These are phyloP conservation scores for Galemys pyrenaicus DNA, from an alignment of 2,113 vertebrate species.

Conservation along the genomic window DNA sequence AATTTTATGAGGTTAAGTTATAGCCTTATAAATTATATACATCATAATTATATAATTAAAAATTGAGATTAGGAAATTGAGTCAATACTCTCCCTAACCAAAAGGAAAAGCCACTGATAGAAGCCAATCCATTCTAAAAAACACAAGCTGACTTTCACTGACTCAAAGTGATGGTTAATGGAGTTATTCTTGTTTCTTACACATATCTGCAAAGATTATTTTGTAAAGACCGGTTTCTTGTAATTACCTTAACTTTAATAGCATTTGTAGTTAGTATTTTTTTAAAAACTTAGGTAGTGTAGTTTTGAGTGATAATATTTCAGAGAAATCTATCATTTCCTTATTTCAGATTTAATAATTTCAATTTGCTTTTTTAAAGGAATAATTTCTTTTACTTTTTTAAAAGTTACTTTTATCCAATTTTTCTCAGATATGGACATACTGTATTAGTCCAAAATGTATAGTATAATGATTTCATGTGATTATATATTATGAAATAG, in stretches of 20 bases:
- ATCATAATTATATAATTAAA: not conserved
- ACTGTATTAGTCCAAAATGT: not conserved
- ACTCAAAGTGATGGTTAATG: not conserved
- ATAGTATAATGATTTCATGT: not conserved
- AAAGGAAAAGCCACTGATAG: not conserved
- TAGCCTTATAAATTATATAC: not conserved
- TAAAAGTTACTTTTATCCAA: not conserved
- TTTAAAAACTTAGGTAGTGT: not conserved
- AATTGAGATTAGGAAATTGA: not conserved
- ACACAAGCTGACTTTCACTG: not conserved
- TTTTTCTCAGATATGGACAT: not conserved
- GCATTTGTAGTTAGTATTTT: not conserved
- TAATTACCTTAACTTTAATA: constrained; percentile 31
- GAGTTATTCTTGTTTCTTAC: constrained; percentile 9
- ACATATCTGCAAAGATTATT: not conserved
- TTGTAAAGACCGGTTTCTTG: constrained; percentile 7
- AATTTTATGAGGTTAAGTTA: constrained; percentile 12
- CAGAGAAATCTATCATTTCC: not conserved
- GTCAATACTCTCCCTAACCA: not conserved
- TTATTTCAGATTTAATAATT: not conserved
- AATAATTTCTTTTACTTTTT: not conserved
- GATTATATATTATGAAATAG: not conserved
- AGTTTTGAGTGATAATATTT: constrained; percentile 10
- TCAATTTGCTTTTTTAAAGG: not conserved
- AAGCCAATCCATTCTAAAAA: not conserved